Percentiles rank a stretch among this genome's conserved stretches.
Conservation (phyloP, 2,888 invertebrate genomes). For the Syrphus vitripennis region DNA sequence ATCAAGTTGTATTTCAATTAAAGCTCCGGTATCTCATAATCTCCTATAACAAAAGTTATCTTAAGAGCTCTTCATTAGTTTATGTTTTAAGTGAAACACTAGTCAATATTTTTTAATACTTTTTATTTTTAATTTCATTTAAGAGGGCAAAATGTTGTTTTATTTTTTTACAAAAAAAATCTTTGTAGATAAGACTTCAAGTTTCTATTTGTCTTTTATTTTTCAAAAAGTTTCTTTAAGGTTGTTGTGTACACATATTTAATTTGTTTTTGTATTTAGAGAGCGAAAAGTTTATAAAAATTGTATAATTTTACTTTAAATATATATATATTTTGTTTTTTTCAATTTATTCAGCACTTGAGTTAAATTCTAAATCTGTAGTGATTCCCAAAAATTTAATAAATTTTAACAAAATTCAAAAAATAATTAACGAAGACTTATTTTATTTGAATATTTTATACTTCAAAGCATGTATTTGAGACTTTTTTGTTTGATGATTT, state of each 20-base stretch:
- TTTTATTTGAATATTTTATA: neutral
- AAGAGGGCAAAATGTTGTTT: constrained; percentile 5
- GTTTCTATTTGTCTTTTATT: neutral
- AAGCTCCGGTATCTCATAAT: no score
- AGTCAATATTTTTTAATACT: constrained; percentile 32
- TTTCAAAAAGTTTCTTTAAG: constrained; percentile 25
- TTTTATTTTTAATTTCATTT: constrained; percentile 41
- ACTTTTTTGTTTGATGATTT: neutral
- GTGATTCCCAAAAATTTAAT: neutral
- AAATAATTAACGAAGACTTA: neutral
- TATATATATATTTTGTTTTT: constrained; percentile 40
- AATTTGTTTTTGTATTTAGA: constrained; percentile 31
- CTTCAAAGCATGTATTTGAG: constrained; percentile 33
- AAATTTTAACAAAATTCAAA: constrained; percentile 18
- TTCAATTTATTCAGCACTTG: constrained; percentile 76
- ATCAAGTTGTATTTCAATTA: no score
- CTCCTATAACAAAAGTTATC: no score
- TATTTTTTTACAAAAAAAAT: neutral
- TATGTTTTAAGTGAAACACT: neutral
- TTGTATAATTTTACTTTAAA: constrained; percentile 49
- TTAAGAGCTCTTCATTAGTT: no score
- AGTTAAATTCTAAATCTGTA: constrained; percentile 73
- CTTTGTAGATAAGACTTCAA: neutral
- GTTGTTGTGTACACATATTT: constrained; percentile 17
- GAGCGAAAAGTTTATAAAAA: constrained; percentile 59